These are phyloP conservation scores for Lytechinus pictus DNA, from an alignment of 35 echinoderm and acorn worm genomes.

Conservation along the genomic window DNA sequence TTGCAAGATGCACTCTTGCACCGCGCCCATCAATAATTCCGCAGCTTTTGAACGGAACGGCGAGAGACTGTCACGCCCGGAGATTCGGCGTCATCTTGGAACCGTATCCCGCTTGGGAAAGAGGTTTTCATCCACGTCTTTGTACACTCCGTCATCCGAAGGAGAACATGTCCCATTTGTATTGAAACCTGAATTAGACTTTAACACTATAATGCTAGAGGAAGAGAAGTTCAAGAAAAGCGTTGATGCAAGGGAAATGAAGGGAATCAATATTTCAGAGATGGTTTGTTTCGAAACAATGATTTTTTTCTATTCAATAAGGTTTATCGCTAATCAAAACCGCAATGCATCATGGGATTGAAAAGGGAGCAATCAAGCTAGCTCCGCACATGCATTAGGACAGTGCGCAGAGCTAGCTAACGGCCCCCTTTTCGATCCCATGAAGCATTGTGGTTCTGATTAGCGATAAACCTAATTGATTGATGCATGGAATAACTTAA, in stretches of 20 bases:
- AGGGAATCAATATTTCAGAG: slow-evolving; percentile 48
- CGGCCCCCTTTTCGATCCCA: no score
- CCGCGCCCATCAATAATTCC: not conserved
- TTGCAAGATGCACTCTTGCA: not conserved
- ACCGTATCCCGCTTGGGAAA: not conserved
- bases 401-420: no score
- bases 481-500: no score
- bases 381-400: no score
- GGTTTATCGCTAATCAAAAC: no score
- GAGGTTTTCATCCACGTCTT: slow-evolving; percentile 33
- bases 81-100: not conserved
- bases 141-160: slow-evolving; percentile 56
- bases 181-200: slow-evolving; percentile 65
- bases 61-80: not conserved
- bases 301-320: no score
- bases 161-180: slow-evolving; percentile 54
- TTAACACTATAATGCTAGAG: slow-evolving; percentile 3
- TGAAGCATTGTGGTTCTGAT: no score
- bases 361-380: no score
- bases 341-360: no score
- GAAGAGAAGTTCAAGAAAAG: slow-evolving; percentile 5
- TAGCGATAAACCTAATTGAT: no score
- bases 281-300: slow-evolving; percentile 7
- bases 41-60: not conserved
- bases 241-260: slow-evolving; percentile 29